A percentile compares a stretch with the other conserved stretches of the same genome.
Conservation (phyloP, 2,797 vertebrate genomes). For the Sebastes trivittatus region DNA sequence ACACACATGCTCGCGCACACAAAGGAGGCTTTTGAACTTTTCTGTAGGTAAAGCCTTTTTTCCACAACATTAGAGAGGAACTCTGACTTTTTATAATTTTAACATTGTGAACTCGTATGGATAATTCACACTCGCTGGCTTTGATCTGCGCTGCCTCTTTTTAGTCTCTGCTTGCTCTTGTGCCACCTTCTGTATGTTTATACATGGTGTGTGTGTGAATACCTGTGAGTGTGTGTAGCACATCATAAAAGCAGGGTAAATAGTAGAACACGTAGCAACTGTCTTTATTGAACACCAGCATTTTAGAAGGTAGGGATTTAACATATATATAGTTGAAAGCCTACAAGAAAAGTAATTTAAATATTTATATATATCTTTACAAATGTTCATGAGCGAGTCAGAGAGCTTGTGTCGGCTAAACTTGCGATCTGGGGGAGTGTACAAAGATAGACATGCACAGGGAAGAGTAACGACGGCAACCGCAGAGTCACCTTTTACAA, state of each 20-base stretch:
- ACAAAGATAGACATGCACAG: conserved; percentile 88
- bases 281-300: conserved; percentile 87
- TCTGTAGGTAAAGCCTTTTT: conserved; percentile 42
- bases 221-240: neutral
- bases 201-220: conserved; percentile 2
- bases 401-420: conserved; percentile 70
- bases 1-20: conserved; percentile 33
- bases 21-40: conserved; percentile 66
- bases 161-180: conserved; percentile 39
- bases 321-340: conserved; percentile 86
- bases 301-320: conserved; percentile 84
- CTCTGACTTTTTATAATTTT: conserved; percentile 57
- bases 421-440: conserved; percentile 72
- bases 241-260: conserved; percentile 52
- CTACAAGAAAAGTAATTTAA: conserved; percentile 88
- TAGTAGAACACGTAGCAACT: conserved; percentile 85
- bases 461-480: conserved; percentile 78
- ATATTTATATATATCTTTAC: conserved; percentile 90
- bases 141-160: conserved; percentile 43
- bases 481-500: conserved; percentile 77
- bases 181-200: conserved; percentile 16
- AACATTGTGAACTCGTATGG: conserved; percentile 52
- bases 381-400: conserved; percentile 80
- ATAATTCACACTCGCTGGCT: conserved; percentile 53
- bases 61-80: conserved; percentile 50